Base-by-base conservation (phyloP, 2,797 vertebrate species). In the Novumbra hubbsi region DNA sequence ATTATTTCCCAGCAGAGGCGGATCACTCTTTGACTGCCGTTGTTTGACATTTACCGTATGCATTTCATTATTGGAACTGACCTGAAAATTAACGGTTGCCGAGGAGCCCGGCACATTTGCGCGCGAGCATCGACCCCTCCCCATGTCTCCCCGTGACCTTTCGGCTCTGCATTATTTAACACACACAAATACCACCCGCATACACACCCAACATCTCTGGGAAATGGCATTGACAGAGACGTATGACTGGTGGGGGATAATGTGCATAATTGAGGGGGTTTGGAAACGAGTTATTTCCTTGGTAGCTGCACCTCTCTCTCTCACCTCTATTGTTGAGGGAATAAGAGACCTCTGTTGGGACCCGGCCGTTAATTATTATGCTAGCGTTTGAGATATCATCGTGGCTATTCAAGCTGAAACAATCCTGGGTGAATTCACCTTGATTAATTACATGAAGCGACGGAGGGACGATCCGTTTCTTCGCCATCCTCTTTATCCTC, bases 61-160 rank as follows among this genome's bases (percentile, higher is more conserved):
- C 91, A 92, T 93, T 93, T 93, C 93, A 93, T 94, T 94, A 93
- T 94, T 92, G 90, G 85, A 92, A 91, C 86, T 93, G 93, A 94
- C 92, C 93, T 93, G 91, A 88, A 93, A 94, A 94, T 94, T 93
- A 93, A 92, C 85, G 83, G 84, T 87, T 80, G 84, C 86, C 80
- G 89, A 89, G 87, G n/a, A 14, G 28, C 49, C 71, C 71, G 74
- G 77, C 78, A 81, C 81, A 75, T 83, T 83, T 85, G 83, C 84
- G 60, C 88, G 85, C 85, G 88, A 87, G 89, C 87, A 80, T 84
- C 89, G 90, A 90, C 90, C 90, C 90, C 76, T 78, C 82, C 85
- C 84, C 84, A 84, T 86, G 76, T 91, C 84, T 90, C 90, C 79
- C 80, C 80, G 81, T 93, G 92, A 93, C 92, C 93, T 94, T 94